Base-by-base conservation (phyloP, 1,140 invertebrate genomes). In the Mercenaria mercenaria region DNA sequence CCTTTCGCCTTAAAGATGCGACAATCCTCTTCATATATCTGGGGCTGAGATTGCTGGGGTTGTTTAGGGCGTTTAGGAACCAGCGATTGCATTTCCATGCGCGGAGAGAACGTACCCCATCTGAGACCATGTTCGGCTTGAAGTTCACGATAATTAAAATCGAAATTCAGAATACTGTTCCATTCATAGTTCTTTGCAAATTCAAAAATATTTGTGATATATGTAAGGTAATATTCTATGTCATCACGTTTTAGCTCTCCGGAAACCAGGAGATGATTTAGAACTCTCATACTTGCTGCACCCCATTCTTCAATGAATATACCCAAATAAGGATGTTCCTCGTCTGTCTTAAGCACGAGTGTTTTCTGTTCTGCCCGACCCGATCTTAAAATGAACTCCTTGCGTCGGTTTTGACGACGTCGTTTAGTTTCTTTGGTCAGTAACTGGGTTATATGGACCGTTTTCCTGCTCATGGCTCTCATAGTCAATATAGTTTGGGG, bases 381-480 rank as follows among this genome's bases (percentile, higher is more conserved):
- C 69, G 26, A 74, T 37, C 37, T 74, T 23, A 74, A 74, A 32
- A 37, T n/a, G n/a, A n/a, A n/a, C n/a, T n/a, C n/a, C n/a, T n/a
- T n/a, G n/a, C n/a, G n/a, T n/a, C n/a, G n/a, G 37, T 74, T 74
- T 23, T 74, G 20, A 8, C 37, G 26, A 26, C 69, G 69, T 34
- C 69, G 69, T 37, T 74, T 74, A 41, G 20, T 74, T 32, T 39
- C 20, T 41, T 74, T 32, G 10, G 69, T 13, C 69, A 74, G 69
- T 8, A 74, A 74, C 26, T 39, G 69, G 26, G 69, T 74, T 74
- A 74, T 74, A n/a, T 74, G 69, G n/a, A n/a, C n/a, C n/a, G n/a
- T n/a, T n/a, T n/a, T n/a, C n/a, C n/a, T n/a, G n/a, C n/a, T n/a
- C n/a, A 34, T 32, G 26, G 29, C 26, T 39, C 69, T 74, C 37